Evolutionary conservation across 2,888 invertebrate genomes (phyloP).

Genomic region (Strigamia transsilvanica): DNA sequence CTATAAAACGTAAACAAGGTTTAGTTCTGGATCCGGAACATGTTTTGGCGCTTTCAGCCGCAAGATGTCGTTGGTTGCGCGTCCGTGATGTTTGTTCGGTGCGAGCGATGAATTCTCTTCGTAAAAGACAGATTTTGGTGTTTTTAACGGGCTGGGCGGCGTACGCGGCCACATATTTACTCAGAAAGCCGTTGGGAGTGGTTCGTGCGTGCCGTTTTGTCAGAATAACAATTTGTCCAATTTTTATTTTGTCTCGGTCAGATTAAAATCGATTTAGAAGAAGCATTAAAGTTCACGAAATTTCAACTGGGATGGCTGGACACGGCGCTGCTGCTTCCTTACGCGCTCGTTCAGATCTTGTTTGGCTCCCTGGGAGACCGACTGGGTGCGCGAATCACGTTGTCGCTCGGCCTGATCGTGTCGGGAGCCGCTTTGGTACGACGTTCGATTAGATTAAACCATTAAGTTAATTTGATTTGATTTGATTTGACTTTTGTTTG

Average conservation of each 20-base stretch:
- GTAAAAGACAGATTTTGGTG: conserved; percentile 8
- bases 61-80: too few species aligned
- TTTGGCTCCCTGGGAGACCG: conserved; percentile 65
- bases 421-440: conserved; percentile 64
- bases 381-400: conserved; percentile 64
- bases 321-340: conserved; percentile 66
- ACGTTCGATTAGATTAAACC: neutral
- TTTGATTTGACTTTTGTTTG: neutral
- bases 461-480: too few species aligned
- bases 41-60: too few species aligned
- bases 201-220: neutral
- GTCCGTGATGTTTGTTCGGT: too few species aligned
- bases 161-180: conserved; percentile 44
- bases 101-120: conserved; percentile 7
- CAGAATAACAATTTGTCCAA: neutral
- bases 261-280: conserved; percentile 66
- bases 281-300: conserved; percentile 63
- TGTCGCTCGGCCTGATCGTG: conserved; percentile 63
- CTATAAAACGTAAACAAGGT: neutral
- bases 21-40: too few species aligned
- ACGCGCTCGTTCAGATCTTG: conserved; percentile 65
- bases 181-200: conserved; percentile 46
- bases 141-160: conserved; percentile 34
- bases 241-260: conserved; percentile 55
- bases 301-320: conserved; percentile 66